Conservation (phyloP, 2,888 invertebrate species). For the Dioctria linearis region DNA sequence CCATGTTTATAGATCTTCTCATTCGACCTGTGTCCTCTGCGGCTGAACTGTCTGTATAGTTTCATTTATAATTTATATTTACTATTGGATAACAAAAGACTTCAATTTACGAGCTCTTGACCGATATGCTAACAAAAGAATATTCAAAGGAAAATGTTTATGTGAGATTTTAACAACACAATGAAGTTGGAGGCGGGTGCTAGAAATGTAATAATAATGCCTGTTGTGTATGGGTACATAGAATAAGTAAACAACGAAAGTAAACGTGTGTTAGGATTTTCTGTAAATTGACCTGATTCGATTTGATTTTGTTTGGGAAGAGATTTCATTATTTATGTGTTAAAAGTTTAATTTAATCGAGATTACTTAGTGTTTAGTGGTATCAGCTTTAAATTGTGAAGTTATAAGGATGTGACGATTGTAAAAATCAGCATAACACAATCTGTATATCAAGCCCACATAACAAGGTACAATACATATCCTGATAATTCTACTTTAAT, state of each 20-base stretch:
- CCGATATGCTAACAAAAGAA: slow-evolving; percentile 32
- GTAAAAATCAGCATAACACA: no score
- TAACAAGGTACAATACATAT: no score
- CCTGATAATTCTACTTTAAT: no score
- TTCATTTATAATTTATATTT: not conserved
- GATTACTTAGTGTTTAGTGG: no score
- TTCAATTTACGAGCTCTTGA: slow-evolving; percentile 34
- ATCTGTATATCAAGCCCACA: no score
- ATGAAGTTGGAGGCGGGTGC: not conserved
- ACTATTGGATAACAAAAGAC: slow-evolving; percentile 32
- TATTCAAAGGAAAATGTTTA: slow-evolving; percentile 5
- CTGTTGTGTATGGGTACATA: not conserved
- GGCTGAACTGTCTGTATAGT: no score
- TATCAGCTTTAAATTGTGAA: no score
- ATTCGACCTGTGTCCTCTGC: slow-evolving; percentile 2
- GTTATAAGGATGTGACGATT: no score
- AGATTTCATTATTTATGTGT: no score
- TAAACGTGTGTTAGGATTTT: not conserved
- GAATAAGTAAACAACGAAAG: not conserved
- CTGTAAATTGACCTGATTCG: no score
- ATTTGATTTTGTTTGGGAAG: no score
- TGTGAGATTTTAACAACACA: not conserved
- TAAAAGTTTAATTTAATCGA: no score
- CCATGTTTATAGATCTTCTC: not conserved
- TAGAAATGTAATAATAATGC: not conserved